A percentile compares a stretch with the other conserved stretches of the same genome.
Conservation (phyloP, 2,888 invertebrate genomes). For the Cephus pygmeus region DNA sequence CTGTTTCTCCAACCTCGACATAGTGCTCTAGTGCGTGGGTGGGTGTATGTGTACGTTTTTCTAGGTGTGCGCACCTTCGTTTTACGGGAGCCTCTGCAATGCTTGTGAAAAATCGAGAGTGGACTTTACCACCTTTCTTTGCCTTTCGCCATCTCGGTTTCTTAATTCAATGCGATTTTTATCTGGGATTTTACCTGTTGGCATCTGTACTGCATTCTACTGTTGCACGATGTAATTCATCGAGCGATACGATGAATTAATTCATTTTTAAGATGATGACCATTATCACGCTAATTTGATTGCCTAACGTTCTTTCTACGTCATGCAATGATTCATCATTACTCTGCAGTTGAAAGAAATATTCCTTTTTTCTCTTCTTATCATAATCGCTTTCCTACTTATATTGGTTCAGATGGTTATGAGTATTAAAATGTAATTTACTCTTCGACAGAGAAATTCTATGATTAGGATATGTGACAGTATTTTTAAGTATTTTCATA, state of each 20-base stretch:
- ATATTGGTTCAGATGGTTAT: neutral
- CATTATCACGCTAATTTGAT: neutral
- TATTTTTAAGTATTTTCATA: neutral
- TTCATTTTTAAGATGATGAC: neutral
- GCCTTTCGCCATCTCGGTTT: neutral
- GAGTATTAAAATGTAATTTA: neutral
- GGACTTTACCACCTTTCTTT: neutral
- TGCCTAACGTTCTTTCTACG: neutral
- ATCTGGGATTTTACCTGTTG: neutral
- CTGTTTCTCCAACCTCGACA: neutral
- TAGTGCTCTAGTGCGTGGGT: neutral
- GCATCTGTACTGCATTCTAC: neutral
- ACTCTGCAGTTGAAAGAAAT: neutral
- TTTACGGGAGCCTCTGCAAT: neutral
- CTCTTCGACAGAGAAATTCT: neutral
- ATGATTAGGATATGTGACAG: neutral
- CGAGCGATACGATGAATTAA: neutral
- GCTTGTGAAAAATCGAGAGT: neutral
- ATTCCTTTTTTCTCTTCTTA: neutral
- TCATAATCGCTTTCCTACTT: neutral
- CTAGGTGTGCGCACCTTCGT: slow-evolving; percentile 3
- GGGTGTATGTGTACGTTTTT: slow-evolving; percentile 7
- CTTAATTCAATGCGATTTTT: neutral
- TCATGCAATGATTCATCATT: neutral
- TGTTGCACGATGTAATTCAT: neutral